These are phyloP conservation scores for Pogonomyrmex barbatus DNA, from an alignment of 1,140 invertebrate genomes.

Conservation along the genomic window DNA sequence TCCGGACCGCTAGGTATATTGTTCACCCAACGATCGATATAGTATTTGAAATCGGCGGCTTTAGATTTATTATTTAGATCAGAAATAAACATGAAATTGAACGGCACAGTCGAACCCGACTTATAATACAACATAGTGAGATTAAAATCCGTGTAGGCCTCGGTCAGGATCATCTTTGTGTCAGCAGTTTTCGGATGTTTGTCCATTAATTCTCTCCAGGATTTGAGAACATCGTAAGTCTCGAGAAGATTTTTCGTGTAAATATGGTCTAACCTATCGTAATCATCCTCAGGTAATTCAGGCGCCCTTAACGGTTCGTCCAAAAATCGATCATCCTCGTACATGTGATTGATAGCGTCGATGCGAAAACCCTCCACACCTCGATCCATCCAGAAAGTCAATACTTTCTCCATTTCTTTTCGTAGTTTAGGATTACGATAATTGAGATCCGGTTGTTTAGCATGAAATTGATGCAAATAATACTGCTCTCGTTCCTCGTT, in stretches of 20 bases:
- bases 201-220: conserved; percentile 77
- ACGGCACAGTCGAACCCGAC: conserved; percentile 87
- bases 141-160: conserved; percentile 87
- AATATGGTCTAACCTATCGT: conserved; percentile 77
- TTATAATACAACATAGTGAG: conserved; percentile 89
- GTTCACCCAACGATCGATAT: conserved; percentile 87
- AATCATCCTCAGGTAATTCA: conserved; percentile 72
- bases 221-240: conserved; percentile 80
- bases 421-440: conserved; percentile 86
- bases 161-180: conserved; percentile 88
- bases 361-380: conserved; percentile 90
- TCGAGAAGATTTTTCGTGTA: conserved; percentile 80
- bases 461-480: conserved; percentile 89
- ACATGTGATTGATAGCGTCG: conserved; percentile 87
- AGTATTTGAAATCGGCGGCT: conserved; percentile 86
- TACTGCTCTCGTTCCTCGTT: conserved; percentile 86
- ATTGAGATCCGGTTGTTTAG: conserved; percentile 90
- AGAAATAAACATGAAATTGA: conserved; percentile 88
- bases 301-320: conserved; percentile 78
- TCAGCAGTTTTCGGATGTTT: conserved; percentile 39
- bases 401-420: conserved; percentile 87
- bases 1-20: conserved; percentile 84
- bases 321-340: conserved; percentile 82
- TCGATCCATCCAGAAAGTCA: conserved; percentile 87
- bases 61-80: conserved; percentile 85